Conservation (phyloP, 2,888 invertebrate genomes). For the Lithophane leautieri region DNA sequence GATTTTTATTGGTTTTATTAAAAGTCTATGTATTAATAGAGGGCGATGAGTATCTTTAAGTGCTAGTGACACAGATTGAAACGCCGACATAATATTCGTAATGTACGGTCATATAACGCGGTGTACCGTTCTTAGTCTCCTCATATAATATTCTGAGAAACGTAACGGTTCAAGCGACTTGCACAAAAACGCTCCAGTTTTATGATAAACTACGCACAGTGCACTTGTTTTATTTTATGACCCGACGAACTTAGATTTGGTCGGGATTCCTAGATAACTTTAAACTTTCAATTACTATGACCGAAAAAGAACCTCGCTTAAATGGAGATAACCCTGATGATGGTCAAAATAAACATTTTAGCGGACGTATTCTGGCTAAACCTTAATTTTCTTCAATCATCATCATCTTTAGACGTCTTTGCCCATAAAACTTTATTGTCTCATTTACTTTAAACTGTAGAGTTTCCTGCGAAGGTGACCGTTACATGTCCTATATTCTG, state of each 20-base stretch:
- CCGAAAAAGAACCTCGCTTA: constrained; percentile 21
- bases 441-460: constrained; percentile 26
- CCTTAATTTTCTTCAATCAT: constrained; percentile 44
- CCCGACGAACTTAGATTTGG: constrained; percentile 79
- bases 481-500: constrained; percentile 4
- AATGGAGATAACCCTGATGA: constrained; percentile 46
- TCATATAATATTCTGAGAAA: constrained; percentile 82
- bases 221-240: constrained; percentile 77
- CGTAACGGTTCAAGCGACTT: constrained; percentile 80
- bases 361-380: constrained; percentile 42
- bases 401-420: constrained; percentile 42
- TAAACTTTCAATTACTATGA: constrained; percentile 67
- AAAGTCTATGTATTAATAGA: constrained; percentile 75
- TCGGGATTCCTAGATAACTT: constrained; percentile 71
- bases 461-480: constrained; percentile 24
- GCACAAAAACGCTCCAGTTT: constrained; percentile 83
- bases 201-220: constrained; percentile 75
- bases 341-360: constrained; percentile 35
- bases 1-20: constrained; percentile 76
- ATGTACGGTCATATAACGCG: constrained; percentile 76
- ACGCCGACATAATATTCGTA: constrained; percentile 82
- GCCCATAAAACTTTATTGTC: constrained; percentile 29
- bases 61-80: constrained; percentile 82
- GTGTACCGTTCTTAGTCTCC: constrained; percentile 81
- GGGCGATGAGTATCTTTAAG: constrained; percentile 79